Evolutionary conservation across 1,140 invertebrate species (phyloP), one percentile per base, ranked within the genome.

Genomic region (Drosophila tropicalis): DNA sequence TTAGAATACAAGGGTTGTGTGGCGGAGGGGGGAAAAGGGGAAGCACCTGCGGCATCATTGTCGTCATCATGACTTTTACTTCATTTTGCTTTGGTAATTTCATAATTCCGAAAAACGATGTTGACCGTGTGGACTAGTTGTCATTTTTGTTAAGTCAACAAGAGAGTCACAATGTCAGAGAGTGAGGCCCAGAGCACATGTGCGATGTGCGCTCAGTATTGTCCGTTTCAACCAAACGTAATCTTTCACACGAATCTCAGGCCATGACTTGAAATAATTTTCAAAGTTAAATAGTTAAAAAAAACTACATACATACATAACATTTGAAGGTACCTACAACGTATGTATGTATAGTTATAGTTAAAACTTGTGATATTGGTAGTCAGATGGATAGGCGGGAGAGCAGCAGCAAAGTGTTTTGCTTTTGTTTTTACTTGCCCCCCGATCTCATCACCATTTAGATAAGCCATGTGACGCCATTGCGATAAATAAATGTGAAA

Each of bases 221-320:
- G 44, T 22, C 44, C 44, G 44, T 51, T 51, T 15, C 17, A 22
- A 19, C 44, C 44, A 29, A 29, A 29, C 29, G 29, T 51, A 51
- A 51, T 51, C 44, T 51, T 51, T 51, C 44, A 51, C 17, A 51
- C 44, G 44, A 51, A 51, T 51, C 44, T 51, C 44, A 51, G 44
- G 44, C 44, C 44, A 51, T 51, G 44, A 51, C 44, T 51, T 51
- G 44, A 51, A 51, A 51, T 51, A 51, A 51, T 51, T 51, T 51
- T 51, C 44, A 19, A 51, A 51, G 44, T 51, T 51, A 51, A 19
- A 51, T 51, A 51, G 44, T 51, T 51, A 22, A 51, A 51, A 51
- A 51, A 39, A 2, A n/a, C n/a, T n/a, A n/a, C n/a, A n/a, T n/a
- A n/a, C n/a, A n/a, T 39, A 13, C 19, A 22, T 10, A 51, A 51